Base-by-base conservation (phyloP, 2,797 vertebrate species). In the Etheostoma nigrum region DNA sequence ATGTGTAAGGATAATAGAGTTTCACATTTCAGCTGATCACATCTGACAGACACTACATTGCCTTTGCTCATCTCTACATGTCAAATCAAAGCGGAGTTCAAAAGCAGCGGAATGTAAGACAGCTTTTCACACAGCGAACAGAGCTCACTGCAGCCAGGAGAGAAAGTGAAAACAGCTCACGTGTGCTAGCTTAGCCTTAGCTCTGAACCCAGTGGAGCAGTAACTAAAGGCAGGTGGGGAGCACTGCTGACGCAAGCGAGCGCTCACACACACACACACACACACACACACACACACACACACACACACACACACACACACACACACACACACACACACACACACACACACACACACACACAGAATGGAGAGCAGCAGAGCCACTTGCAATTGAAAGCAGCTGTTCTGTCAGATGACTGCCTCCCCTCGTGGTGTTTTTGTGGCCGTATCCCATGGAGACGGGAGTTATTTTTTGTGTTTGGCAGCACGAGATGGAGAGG, bases 311-410 rank as follows among this genome's bases (percentile, higher is more conserved):
- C 72, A n/a, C 53, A 27, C 72, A 33, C 61, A 49, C 72, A n/a
- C 53, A n/a, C 67, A 54, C 68, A 33, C 67, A 19, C 66, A 55
- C 80, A 62, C 70, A 72, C 67, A 53, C 30, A 58, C 58, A 58
- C 59, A 59, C 65, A 54, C 60, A 55, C 68, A 21, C 48, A 36
- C 75, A 65, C 73, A 69, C 63, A 71, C 74, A 73, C 78, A 78
- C 74, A 30, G 60, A 82, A 83, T 10, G 62, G 60, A 81, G 91
- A 85, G 79, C 53, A 76, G 62, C 23, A 68, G 85, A 92, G 91
- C 90, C 86, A 75, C 71, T 79, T 63, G 84, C 92, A 94, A 95
- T 94, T 95, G 93, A 92, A 95, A 95, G 92, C 95, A 96, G 95
- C 95, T 95, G 94, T 93, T 93, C 84, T 79, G 90, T 88, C 92